Evolutionary conservation across 1,140 invertebrate genomes (phyloP), one percentile per base, ranked within the genome.

Genomic region (Drosophila carrolli): DNA sequence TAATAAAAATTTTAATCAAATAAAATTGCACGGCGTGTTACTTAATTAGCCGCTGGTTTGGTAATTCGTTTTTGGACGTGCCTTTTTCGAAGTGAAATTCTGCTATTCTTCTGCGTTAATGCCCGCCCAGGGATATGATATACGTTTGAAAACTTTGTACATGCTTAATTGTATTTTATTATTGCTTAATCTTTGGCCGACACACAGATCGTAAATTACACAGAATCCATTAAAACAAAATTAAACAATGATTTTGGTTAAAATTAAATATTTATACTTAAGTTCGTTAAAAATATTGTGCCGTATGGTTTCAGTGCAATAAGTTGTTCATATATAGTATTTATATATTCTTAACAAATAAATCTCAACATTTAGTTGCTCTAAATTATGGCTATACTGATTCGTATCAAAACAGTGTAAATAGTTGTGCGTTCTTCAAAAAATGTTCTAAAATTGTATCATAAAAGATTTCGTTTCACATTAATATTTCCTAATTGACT

Each of bases 111-210:
- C 23, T 23, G 23, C 23, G 23, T 16, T 19, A 19, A 19, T 19
- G 19, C 6, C 29, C 29, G 6, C 29, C 29, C 29, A 7, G 1
- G 8, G 1, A 32, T 8, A 1, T 32, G 1, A 32, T 32, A 7
- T 32, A 32, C 6, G 7, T 7, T 32, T 8, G 8, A 32, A 8
- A 7, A 7, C 4, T n/a, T n/a, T 6, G 8, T 38, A 35, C 48
- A 51, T 46, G 43, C 84, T 88, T 89, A 89, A 47, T 47, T 71
- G 16, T 83, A 89, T 27, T 76, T 74, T 82, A 89, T 88, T 88
- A 89, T 89, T 88, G 80, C 76, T 88, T 80, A 88, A 89, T 88
- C 83, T 88, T 88, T 88, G 83, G 83, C 83, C 83, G 77, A 89
- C 83, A 66, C 83, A 73, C 79, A 86, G 83, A 86, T 86, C 83